Base-by-base conservation (phyloP, 1,140 invertebrate genomes). In the Drosophila virilis region DNA sequence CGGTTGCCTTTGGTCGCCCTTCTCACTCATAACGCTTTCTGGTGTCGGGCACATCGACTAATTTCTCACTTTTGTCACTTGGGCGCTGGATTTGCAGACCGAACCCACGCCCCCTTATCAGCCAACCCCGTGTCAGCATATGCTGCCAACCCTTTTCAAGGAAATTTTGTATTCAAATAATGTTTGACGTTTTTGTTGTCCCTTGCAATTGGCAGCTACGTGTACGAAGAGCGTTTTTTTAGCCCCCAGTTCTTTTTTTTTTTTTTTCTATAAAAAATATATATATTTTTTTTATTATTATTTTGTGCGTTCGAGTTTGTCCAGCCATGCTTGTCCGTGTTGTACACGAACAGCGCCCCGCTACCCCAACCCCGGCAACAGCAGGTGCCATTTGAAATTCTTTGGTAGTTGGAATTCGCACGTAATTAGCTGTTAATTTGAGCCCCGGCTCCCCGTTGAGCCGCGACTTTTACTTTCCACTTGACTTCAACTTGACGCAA, bases 341-440 rank as follows among this genome's bases (percentile, higher is more conserved):
- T 32, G 45, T 57, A 51, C n/a, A 42, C 55, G 17, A 1, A 35
- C 42, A 7, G 17, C 32, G 17, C 46, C 15, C 13, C 43, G 13
- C 46, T 42, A n/a, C 10, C 12, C 1, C 15, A 10, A 33, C 37
- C 38, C 15, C 60, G 48, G 15, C 50, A 10, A n/a, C 15, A 15
- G 65, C 52, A 52, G 38, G 46, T 55, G 46, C 17, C 55, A 59
- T 64, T 62, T 55, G 42, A 50, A 75, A 75, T 71, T 55, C 60
- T 78, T 50, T 77, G 45, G 57, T 45, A 84, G 66, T 69, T 80
- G 72, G 46, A 61, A 79, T 79, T 80, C 68, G 77, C 80, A 84
- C 80, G 77, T 84, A 84, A 84, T 84, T 84, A 84, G 77, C 80
- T 84, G 80, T 84, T 83, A 84, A 83, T 83, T 84, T 83, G 73